Base-by-base conservation (phyloP, 2,888 invertebrate species). In the Bimastos eiseni region DNA sequence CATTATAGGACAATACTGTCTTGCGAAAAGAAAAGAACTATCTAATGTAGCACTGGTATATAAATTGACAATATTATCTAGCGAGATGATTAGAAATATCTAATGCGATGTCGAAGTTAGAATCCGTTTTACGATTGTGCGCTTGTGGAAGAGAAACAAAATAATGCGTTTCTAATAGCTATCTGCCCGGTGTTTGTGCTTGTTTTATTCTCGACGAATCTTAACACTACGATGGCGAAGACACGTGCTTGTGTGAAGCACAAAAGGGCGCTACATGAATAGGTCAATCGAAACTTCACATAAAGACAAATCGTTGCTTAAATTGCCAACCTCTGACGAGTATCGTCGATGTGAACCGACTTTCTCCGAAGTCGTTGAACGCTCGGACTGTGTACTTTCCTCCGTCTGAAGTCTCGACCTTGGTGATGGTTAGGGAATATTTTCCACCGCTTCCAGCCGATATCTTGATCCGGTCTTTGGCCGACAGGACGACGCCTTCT, bases 311-410 rank as follows among this genome's bases (percentile, higher is more conserved):
- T 36, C 49, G 30, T 37, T 8, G n/a, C 5, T 70, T 21, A 8
- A 8, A n/a, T n/a, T 89, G 49, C 89, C 19, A 44, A 89, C 89
- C 89, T 49, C 37, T 21, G 24, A 89, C 89, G 41, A 89, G 17
- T 37, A 89, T 41, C 38, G 89, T 44, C 6, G 89, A 41, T 24
- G 89, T 89, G 49, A 41, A 89, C 33, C 44, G 49, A 49, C 41
- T 41, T 49, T 89, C 89, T 89, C 89, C 89, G 33, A 41, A 44
- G 44, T 89, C 89, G 41, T 89, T 89, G 49, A 49, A 89, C 33
- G 49, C 89, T 41, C 44, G 36, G n/a, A 89, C 89, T 19, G 89
- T 89, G 49, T 89, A 89, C 37, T 89, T 49, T 41, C 89, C 89
- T 8, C 33, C 89, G 33, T 89, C 89, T 37, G 89, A 44, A 24